Evolutionary conservation across 2,888 invertebrate species (phyloP).

Genomic region (Sarcophaga carnaria): DNA sequence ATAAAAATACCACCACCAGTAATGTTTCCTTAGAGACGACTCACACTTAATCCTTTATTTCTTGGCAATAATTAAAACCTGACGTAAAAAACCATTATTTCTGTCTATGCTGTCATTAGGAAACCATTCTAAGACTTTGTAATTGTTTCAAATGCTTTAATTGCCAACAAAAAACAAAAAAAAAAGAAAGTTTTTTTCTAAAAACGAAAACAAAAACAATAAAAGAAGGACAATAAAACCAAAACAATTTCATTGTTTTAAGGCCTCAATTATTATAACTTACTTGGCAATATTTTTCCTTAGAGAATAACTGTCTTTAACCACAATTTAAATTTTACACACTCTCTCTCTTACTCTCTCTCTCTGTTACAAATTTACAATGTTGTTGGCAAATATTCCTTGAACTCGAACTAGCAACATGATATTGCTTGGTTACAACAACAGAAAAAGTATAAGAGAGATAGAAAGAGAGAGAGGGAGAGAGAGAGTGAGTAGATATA

Average conservation of each 20-base stretch:
- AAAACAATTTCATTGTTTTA: conserved; percentile 31
- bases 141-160: conserved; percentile 28
- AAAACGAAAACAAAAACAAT: neutral
- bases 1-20: too few species aligned
- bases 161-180: neutral
- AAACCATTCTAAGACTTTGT: neutral
- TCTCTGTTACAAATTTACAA: too few species aligned
- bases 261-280: neutral
- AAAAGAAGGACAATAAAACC: neutral
- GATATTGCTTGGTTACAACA: too few species aligned
- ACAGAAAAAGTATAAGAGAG: too few species aligned
- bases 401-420: too few species aligned
- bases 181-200: neutral
- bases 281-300: conserved; percentile 31
- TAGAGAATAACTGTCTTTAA: conserved; percentile 34
- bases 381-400: too few species aligned
- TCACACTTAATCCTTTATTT: neutral
- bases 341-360: too few species aligned
- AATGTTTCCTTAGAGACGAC: too few species aligned
- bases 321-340: conserved; percentile 44
- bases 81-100: neutral
- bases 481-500: too few species aligned
- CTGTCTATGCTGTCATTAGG: neutral
- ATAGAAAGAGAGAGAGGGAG: too few species aligned
- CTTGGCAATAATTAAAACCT: neutral